Evolutionary conservation across 2,113 vertebrate species (phyloP).

Genomic region (Grallaria varia): DNA sequence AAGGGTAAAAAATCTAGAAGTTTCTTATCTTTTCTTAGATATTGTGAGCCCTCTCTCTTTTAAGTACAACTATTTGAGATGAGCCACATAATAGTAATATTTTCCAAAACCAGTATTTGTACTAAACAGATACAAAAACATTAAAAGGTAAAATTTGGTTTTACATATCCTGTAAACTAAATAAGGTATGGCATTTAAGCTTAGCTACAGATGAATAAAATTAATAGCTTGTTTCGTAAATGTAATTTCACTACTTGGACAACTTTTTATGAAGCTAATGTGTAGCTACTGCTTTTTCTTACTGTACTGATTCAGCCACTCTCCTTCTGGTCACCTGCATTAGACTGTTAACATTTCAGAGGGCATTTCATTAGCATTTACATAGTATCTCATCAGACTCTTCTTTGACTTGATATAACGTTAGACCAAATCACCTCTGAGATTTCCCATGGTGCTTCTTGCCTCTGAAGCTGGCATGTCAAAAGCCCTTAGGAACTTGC

Average conservation of each 20-base stretch:
- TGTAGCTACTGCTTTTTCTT: background rate
- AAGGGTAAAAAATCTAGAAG: background rate
- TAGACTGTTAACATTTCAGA: constrained; percentile 49
- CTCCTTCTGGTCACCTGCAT: constrained; percentile 33
- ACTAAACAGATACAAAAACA: background rate
- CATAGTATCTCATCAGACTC: constrained; percentile 15
- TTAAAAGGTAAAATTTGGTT: background rate
- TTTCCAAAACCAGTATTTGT: background rate
- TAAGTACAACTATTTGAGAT: background rate
- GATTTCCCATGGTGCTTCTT: constrained; percentile 40
- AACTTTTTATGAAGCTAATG: background rate
- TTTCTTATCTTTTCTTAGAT: background rate
- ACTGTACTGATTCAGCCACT: background rate
- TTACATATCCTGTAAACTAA: background rate
- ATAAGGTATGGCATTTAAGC: background rate
- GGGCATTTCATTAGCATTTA: constrained; percentile 57
- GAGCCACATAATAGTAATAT: background rate
- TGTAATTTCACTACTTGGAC: background rate
- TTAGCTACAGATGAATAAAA: background rate
- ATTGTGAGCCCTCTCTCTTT: background rate
- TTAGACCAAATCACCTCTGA: constrained; percentile 19
- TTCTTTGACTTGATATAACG: constrained; percentile 30
- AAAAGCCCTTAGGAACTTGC: background rate
- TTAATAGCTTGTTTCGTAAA: background rate
- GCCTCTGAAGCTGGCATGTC: constrained; percentile 20